phyloP scores from a whole-genome alignment of 2,113 vertebrate species.

The human region DNA sequence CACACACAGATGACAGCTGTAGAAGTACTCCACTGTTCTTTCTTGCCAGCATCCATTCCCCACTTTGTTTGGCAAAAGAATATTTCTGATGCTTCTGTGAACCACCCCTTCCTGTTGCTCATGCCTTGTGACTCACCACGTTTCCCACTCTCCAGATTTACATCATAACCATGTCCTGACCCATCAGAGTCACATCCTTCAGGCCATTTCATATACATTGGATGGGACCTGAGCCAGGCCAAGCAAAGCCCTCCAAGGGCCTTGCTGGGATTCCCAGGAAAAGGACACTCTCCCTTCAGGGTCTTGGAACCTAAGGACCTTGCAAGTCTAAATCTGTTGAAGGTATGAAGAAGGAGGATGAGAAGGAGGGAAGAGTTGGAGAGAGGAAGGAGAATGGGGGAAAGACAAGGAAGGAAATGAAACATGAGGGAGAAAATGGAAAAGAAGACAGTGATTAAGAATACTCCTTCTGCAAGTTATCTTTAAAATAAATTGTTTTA shows the following conservation, averaged over 20 bases:
- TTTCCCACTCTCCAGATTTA: background rate
- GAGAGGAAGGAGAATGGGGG: background rate
- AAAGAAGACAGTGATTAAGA: background rate
- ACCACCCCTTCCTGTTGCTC: background rate
- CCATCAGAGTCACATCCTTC: background rate
- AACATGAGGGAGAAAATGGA: background rate
- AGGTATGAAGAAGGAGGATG: background rate
- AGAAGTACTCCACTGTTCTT: background rate
- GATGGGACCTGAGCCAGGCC: background rate
- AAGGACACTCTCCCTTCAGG: background rate
- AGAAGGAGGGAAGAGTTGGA: no score
- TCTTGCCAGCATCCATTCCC: background rate
- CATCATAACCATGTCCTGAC: background rate
- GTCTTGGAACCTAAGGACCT: background rate
- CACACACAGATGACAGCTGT: background rate
- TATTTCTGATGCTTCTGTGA: background rate
- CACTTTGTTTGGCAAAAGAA: background rate
- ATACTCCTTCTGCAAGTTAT: background rate
- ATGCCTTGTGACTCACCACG: background rate
- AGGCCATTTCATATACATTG: background rate
- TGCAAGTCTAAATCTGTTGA: background rate
- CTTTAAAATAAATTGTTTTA: slow-evolving; percentile 42
- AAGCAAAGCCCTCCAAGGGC: background rate
- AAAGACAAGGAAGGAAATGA: background rate
- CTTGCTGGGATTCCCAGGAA: background rate